A percentile compares a stretch with the other conserved stretches of the same genome.
Evolutionary conservation across 2,888 invertebrate species (phyloP).

Genomic region (Eugnorisma glareosa): DNA sequence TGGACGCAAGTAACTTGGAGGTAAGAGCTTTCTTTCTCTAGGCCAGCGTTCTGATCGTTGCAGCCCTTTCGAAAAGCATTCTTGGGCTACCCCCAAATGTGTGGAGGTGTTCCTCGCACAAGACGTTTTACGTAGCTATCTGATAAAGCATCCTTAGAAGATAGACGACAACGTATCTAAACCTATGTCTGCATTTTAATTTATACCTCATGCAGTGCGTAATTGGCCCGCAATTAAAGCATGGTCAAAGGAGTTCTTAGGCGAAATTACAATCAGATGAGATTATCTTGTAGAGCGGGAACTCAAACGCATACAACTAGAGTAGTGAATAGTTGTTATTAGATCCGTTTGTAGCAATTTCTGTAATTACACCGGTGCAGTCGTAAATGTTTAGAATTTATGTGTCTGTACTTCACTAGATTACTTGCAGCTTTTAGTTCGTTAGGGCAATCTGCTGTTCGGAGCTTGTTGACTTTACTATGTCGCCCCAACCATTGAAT

Average conservation of each 20-base stretch:
- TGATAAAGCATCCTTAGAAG: not conserved
- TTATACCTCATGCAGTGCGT: not conserved
- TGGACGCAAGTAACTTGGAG: too few species aligned
- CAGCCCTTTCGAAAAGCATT: too few species aligned
- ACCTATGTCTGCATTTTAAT: not conserved
- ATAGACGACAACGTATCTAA: not conserved
- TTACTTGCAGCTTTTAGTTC: not conserved
- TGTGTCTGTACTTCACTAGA: constrained; percentile 13
- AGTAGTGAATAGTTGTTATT: not conserved
- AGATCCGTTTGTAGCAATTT: constrained; percentile 2
- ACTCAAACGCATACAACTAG: constrained; percentile 14
- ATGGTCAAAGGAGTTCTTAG: constrained; percentile 1
- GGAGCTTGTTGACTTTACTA: not conserved
- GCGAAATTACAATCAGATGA: constrained; percentile 20
- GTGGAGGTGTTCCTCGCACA: too few species aligned
- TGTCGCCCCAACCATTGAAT: not conserved
- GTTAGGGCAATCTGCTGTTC: not conserved
- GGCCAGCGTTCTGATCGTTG: too few species aligned
- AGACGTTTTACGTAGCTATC: too few species aligned
- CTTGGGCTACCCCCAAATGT: too few species aligned
- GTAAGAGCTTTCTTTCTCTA: too few species aligned
- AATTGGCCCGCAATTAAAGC: not conserved
- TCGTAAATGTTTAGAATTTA: constrained; percentile 20
- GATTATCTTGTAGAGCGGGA: constrained; percentile 15
- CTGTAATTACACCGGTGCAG: constrained; percentile 14